These are phyloP conservation scores for Epistrophe grossulariae DNA, from an alignment of 2,888 invertebrate species.

Conservation along the genomic window DNA sequence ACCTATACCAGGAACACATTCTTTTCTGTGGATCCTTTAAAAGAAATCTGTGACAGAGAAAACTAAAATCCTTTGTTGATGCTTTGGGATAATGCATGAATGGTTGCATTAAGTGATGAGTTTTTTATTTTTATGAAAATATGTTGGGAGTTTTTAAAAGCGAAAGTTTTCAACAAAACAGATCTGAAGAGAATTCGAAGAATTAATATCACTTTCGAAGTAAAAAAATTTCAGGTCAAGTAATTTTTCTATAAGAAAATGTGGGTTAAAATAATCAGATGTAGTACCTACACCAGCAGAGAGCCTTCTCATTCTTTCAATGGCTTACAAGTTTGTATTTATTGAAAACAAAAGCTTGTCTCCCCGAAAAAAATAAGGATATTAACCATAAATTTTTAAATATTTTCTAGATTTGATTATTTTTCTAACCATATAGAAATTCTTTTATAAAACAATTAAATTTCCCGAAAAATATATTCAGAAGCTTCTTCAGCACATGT, in stretches of 20 bases:
- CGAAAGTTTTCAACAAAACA: conserved; percentile 10
- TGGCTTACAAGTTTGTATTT: no score
- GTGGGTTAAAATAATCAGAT: neutral
- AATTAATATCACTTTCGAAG: conserved; percentile 13
- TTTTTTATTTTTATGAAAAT: neutral
- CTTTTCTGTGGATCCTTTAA: conserved; percentile 8
- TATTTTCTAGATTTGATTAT: neutral
- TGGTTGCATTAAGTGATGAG: conserved; percentile 51
- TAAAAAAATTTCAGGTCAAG: conserved; percentile 9
- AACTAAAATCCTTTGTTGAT: conserved; percentile 30
- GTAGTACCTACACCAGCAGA: no score
- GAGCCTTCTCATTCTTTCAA: neutral
- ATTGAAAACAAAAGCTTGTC: no score
- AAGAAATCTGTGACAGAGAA: conserved; percentile 6
- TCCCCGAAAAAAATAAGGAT: no score
- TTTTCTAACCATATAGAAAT: neutral
- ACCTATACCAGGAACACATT: conserved; percentile 22
- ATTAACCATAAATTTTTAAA: no score
- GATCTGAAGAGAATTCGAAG: neutral
- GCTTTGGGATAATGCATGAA: conserved; percentile 49
- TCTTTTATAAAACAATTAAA: neutral
- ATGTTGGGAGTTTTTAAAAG: neutral
- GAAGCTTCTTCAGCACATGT: neutral
- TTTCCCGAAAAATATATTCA: neutral
- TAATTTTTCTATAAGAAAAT: neutral